A percentile compares a stretch with the other conserved stretches of the same genome.
phyloP scores from a whole-genome alignment of 2,797 vertebrate species.

The Pipistrellus kuhlii region DNA sequence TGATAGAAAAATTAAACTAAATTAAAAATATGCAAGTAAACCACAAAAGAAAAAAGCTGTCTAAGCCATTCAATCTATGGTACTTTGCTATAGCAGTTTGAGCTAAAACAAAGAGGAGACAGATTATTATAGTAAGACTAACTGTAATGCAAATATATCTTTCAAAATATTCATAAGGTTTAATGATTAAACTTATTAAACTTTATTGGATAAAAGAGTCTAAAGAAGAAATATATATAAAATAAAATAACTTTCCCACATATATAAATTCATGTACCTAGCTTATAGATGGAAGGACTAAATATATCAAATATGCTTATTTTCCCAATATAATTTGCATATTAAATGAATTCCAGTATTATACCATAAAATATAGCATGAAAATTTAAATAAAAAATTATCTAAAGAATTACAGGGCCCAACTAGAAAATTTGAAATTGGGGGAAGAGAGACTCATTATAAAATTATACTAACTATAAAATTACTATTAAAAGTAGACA shows the following conservation, averaged over 20 bases:
- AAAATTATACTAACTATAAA: constrained; percentile 7
- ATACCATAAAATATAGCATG: neutral
- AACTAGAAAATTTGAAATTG: neutral
- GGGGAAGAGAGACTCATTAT: neutral
- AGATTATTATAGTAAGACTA: neutral
- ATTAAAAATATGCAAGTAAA: neutral
- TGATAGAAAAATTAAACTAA: neutral
- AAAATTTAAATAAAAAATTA: neutral
- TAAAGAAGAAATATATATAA: neutral
- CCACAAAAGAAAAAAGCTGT: neutral
- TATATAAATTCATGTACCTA: neutral
- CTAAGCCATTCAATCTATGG: neutral
- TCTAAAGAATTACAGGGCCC: neutral
- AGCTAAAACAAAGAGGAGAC: neutral
- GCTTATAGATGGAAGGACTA: neutral
- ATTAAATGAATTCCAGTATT: neutral
- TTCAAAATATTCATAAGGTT: neutral
- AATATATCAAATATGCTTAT: neutral
- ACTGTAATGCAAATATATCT: neutral
- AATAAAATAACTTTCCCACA: neutral
- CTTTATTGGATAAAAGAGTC: neutral
- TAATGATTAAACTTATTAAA: neutral
- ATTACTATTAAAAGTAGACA: neutral
- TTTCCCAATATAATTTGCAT: neutral
- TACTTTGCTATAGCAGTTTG: neutral